These are phyloP conservation scores for Channallabes apus DNA, from an alignment of 2,797 vertebrate species.

Conservation along the genomic window DNA sequence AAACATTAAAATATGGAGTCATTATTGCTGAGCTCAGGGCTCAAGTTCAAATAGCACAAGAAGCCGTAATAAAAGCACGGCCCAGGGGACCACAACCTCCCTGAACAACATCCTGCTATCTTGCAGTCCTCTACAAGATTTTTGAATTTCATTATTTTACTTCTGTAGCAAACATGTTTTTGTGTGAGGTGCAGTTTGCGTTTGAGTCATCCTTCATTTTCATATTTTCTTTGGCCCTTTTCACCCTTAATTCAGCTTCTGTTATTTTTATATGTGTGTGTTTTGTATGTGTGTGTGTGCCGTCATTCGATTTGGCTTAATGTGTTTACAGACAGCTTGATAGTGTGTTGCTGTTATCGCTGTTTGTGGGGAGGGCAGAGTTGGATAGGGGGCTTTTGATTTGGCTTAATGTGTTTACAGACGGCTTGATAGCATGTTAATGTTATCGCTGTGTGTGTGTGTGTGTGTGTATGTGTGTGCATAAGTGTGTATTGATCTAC, in stretches of 20 bases:
- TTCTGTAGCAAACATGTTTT: not conserved
- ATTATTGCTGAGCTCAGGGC: not conserved
- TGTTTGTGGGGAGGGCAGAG: not conserved
- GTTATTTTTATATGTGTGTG: not conserved
- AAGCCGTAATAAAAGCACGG: not conserved
- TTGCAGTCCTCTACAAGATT: not conserved
- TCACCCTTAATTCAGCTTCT: conserved; percentile 4
- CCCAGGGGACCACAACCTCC: conserved; percentile 11
- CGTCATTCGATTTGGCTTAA: conserved; percentile 2
- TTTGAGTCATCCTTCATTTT: conserved; percentile 9
- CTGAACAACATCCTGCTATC: not conserved
- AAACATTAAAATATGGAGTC: not conserved
- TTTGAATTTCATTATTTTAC: not conserved
- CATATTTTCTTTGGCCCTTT: conserved; percentile 9
- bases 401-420: conserved; percentile 29
- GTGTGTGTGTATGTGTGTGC: conserved; percentile 22
- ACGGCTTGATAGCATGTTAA: not conserved
- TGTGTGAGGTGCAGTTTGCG: not conserved
- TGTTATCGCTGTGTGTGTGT: conserved; percentile 33
- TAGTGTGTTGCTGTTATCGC: conserved; percentile 24
- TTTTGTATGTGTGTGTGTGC: not conserved
- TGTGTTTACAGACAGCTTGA: conserved; percentile 26
- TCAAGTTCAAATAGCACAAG: not conserved
- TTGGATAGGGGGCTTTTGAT: conserved; percentile 14
- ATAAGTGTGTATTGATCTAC: not conserved